Evolutionary conservation across 64 coral and sea anemone species (phyloP).

Genomic region (Stichodactyla helianthus): DNA sequence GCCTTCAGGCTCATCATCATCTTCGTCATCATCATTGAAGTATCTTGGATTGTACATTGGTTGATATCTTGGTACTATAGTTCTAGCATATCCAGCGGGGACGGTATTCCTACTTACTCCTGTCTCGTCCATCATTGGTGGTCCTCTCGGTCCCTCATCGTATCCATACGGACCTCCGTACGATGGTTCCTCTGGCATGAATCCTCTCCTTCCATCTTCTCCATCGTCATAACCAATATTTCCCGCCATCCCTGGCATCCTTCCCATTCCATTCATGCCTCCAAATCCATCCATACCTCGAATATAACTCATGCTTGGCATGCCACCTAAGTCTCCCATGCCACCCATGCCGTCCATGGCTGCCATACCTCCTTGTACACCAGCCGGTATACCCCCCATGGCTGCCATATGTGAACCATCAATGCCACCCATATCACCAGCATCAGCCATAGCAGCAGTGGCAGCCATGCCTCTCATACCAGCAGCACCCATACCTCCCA

Average conservation of each 20-base stretch:
- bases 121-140: slow-evolving; percentile 41
- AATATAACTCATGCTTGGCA: slow-evolving; percentile 34
- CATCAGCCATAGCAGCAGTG: slow-evolving; percentile 32
- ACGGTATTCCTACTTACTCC: slow-evolving; percentile 45
- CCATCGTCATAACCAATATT: slow-evolving; percentile 23
- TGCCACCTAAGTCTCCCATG: slow-evolving; percentile 15
- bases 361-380: slow-evolving; percentile 16
- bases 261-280: slow-evolving; percentile 25
- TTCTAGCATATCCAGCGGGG: slow-evolving; percentile 26
- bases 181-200: slow-evolving; percentile 22
- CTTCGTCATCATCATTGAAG: slow-evolving; percentile 37
- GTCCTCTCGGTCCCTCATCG: background rate
- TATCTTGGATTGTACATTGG: slow-evolving; percentile 30
- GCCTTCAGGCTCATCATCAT: slow-evolving; percentile 36
- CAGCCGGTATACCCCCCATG: slow-evolving; percentile 33
- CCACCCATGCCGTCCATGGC: slow-evolving; percentile 46
- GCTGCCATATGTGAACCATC: slow-evolving; percentile 10
- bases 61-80: background rate
- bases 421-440: slow-evolving; percentile 25
- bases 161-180: background rate
- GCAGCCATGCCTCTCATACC: slow-evolving; percentile 30
- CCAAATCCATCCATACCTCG: slow-evolving; percentile 7
- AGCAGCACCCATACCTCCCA: slow-evolving; percentile 29
- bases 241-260: slow-evolving; percentile 33
- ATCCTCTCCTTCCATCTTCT: slow-evolving; percentile 14